A percentile compares a stretch with the other conserved stretches of the same genome.
Conservation (phyloP, 2,888 invertebrate genomes). For the Antheraea yamamai region DNA sequence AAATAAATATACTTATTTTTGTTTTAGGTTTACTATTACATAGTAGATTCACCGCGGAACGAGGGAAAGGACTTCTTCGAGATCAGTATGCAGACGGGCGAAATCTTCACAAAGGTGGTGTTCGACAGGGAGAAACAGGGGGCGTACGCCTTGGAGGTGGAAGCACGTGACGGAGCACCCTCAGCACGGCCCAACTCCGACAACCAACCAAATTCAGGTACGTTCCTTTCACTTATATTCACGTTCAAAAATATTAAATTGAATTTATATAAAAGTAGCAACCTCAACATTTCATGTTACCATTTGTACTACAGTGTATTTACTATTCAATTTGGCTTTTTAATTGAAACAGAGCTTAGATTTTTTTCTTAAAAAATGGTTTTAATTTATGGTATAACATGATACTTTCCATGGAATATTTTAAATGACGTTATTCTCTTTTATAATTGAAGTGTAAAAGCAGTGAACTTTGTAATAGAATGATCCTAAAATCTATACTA, state of each 20-base stretch:
- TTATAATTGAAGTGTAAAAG: background rate
- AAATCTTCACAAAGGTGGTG: slow-evolving; percentile 96
- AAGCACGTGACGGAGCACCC: slow-evolving; percentile 97
- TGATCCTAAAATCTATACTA: background rate
- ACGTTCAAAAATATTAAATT: slow-evolving; percentile 9
- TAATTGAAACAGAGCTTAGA: background rate
- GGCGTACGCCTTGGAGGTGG: slow-evolving; percentile 98
- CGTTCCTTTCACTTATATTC: slow-evolving; percentile 30
- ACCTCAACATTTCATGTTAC: background rate
- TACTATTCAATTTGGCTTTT: background rate
- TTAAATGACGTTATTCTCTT: background rate
- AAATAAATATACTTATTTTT: slow-evolving; percentile 28
- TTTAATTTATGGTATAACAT: background rate
- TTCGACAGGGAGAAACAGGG: slow-evolving; percentile 99
- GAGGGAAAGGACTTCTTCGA: slow-evolving; percentile 98
- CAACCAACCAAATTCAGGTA: slow-evolving; percentile 97
- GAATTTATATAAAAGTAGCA: background rate
- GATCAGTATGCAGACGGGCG: slow-evolving; percentile 97
- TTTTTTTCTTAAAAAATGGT: no score
- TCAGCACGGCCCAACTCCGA: slow-evolving; percentile 97
- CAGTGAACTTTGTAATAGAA: background rate
- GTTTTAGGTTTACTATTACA: slow-evolving; percentile 93
- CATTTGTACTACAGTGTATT: background rate
- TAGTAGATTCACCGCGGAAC: slow-evolving; percentile 94
- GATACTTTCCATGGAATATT: background rate